These are phyloP conservation scores for Eulemur rubriventer DNA, from an alignment of 2,797 vertebrate species.

Conservation along the genomic window DNA sequence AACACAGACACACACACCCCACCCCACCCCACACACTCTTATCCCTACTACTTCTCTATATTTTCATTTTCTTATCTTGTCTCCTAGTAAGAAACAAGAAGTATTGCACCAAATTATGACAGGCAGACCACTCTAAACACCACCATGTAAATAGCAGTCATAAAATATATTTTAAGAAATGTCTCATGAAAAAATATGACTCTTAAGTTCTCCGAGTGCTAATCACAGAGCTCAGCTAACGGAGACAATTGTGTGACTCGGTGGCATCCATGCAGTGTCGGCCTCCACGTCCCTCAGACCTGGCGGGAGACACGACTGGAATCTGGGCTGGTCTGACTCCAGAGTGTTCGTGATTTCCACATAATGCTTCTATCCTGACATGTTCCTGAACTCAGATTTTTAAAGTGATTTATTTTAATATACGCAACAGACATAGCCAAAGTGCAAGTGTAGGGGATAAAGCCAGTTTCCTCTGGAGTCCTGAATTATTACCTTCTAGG, in stretches of 20 bases:
- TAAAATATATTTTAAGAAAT: background rate
- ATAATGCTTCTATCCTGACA: accelerated
- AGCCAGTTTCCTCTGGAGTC: background rate
- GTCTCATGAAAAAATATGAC: background rate
- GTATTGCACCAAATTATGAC: background rate
- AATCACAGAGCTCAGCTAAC: background rate
- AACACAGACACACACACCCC: no score
- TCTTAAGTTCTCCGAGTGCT: background rate
- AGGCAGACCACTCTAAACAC: background rate
- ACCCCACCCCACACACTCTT: background rate
- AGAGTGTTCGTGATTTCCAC: background rate
- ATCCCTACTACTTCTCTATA: background rate
- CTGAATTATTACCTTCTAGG: accelerated
- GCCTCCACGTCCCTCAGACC: background rate
- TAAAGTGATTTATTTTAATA: background rate
- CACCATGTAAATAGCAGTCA: background rate
- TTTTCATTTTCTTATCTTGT: background rate
- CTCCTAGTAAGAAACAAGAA: background rate
- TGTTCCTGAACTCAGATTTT: background rate
- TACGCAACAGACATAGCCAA: background rate
- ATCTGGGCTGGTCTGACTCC: background rate
- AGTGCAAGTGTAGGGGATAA: background rate
- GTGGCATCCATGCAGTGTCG: accelerated
- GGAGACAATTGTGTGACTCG: background rate
- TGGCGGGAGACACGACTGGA: background rate